phyloP scores from a whole-genome alignment of 2,888 invertebrate species.

The Diarsia rubi region DNA sequence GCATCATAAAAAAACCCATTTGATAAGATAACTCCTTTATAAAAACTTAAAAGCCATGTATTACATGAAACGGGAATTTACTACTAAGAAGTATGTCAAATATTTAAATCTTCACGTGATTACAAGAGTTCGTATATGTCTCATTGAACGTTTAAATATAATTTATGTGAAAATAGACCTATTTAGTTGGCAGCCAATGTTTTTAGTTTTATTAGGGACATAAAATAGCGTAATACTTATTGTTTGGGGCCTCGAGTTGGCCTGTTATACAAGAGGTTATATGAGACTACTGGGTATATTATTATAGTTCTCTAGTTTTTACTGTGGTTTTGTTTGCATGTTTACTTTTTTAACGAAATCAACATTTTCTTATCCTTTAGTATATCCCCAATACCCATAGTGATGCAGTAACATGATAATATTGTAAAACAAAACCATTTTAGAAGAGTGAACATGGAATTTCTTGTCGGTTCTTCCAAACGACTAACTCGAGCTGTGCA shows the following conservation, averaged over 20 bases:
- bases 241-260: constrained; percentile 37
- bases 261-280: constrained; percentile 22
- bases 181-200: constrained; percentile 56
- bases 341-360: background rate
- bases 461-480: too few relatives aligned
- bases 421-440: too few relatives aligned
- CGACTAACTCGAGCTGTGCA: too few relatives aligned
- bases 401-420: too few relatives aligned
- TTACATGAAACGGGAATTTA: constrained; percentile 34
- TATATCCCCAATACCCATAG: too few relatives aligned
- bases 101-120: constrained; percentile 41
- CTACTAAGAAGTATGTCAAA: constrained; percentile 32
- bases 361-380: too few relatives aligned
- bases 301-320: background rate
- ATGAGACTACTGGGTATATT: constrained; percentile 19
- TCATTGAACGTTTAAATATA: constrained; percentile 48
- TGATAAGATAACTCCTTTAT: constrained; percentile 6
- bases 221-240: constrained; percentile 51
- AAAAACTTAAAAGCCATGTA: constrained; percentile 32
- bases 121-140: constrained; percentile 31
- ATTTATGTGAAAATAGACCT: constrained; percentile 58
- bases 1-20: constrained; percentile 15
- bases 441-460: too few relatives aligned
- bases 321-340: background rate
- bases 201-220: constrained; percentile 44